Percentiles rank a stretch among this genome's conserved stretches.
Conservation (phyloP, 2,113 vertebrate genomes). For the Hystrix brachyura region DNA sequence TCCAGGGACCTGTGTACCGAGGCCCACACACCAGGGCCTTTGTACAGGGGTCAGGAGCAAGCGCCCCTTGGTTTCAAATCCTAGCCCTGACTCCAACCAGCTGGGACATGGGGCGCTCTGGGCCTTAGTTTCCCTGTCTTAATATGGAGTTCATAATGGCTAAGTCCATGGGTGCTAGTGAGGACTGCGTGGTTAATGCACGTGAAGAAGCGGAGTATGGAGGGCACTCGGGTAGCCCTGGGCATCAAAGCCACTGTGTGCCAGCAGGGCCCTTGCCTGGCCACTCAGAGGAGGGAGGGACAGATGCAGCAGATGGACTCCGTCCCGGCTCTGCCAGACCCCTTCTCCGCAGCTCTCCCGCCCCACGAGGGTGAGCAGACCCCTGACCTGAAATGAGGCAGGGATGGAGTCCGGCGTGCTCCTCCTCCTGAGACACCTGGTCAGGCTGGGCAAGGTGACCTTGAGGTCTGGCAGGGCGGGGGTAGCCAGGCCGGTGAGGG, state of each 20-base stretch:
- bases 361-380: neutral
- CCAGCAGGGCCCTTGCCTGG: neutral
- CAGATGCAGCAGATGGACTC: accelerated
- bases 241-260: neutral
- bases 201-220: accelerated
- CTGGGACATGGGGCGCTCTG: neutral
- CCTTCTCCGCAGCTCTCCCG: neutral
- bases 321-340: neutral
- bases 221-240: accelerated
- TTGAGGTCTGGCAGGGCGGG: neutral
- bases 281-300: neutral
- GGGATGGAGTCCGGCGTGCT: accelerated
- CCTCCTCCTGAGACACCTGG: neutral
- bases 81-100: neutral
- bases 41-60: neutral
- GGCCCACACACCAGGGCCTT: neutral
- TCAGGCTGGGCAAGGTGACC: constrained; percentile 21
- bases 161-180: neutral
- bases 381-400: neutral
- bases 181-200: neutral
- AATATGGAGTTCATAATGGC: neutral
- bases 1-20: neutral
- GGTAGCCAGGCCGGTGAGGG: neutral
- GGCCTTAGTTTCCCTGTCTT: neutral
- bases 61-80: neutral